These are phyloP conservation scores for Asobara japonica DNA, from an alignment of 1,140 invertebrate species.

Conservation along the genomic window DNA sequence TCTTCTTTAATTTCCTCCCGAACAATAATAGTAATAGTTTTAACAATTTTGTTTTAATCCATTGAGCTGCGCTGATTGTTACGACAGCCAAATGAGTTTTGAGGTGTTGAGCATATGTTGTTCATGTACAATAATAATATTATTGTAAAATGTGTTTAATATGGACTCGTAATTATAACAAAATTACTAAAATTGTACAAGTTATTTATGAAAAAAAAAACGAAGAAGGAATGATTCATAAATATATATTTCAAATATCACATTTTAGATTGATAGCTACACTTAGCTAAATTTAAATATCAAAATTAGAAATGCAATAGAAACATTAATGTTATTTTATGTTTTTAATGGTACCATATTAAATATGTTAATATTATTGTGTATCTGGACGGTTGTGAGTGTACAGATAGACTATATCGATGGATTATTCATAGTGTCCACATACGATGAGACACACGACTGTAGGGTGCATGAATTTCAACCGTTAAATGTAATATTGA, in stretches of 20 bases:
- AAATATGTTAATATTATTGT: slow-evolving; percentile 63
- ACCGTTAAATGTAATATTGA: slow-evolving; percentile 7
- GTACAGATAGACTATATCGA: slow-evolving; percentile 62
- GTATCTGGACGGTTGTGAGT: slow-evolving; percentile 61
- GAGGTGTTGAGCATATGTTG: slow-evolving; percentile 62
- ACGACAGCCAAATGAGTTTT: slow-evolving; percentile 41
- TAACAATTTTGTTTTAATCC: background rate
- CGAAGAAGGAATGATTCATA: too few species aligned
- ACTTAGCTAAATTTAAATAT: background rate
- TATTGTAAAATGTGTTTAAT: slow-evolving; percentile 67
- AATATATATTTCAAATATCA: background rate
- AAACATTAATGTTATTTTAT: slow-evolving; percentile 8
- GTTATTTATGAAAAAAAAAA: background rate
- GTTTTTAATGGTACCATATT: slow-evolving; percentile 53
- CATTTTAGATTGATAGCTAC: background rate
- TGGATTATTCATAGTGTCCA: slow-evolving; percentile 52
- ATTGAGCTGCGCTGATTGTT: slow-evolving; percentile 46
- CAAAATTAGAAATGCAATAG: background rate
- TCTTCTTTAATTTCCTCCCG: slow-evolving; percentile 23
- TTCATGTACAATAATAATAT: slow-evolving; percentile 66
- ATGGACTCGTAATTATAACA: slow-evolving; percentile 53
- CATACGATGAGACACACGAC: slow-evolving; percentile 49
- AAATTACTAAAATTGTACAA: slow-evolving; percentile 20
- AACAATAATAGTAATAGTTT: slow-evolving; percentile 32
- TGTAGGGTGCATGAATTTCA: slow-evolving; percentile 27